Conservation (phyloP, 2,888 invertebrate genomes). For the Anarsia innoxiella region DNA sequence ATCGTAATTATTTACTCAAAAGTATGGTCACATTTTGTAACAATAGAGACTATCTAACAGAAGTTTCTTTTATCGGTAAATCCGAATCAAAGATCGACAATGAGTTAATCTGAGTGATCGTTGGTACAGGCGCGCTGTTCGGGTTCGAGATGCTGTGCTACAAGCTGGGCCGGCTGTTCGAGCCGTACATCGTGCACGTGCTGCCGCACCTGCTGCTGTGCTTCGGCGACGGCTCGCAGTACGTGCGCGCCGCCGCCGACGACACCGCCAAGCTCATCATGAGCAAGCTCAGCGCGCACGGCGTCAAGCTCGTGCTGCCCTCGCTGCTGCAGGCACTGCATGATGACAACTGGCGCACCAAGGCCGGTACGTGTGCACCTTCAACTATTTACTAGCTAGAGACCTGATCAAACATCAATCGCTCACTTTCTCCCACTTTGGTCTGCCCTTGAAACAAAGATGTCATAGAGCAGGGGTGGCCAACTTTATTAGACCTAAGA, state of each 20-base stretch:
- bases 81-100: conserved; percentile 8
- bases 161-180: conserved; percentile 96
- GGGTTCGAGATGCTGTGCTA: conserved; percentile 98
- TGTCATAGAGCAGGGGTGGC: too few relatives aligned
- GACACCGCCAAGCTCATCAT: conserved; percentile 97
- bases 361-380: conserved; percentile 85
- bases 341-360: conserved; percentile 99
- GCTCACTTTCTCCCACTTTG: too few relatives aligned
- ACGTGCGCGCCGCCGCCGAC: conserved; percentile 97
- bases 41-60: too few relatives aligned
- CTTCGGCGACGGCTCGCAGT: conserved; percentile 96
- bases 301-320: conserved; percentile 97
- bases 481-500: too few relatives aligned
- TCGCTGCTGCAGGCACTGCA: conserved; percentile 93
- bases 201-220: conserved; percentile 95
- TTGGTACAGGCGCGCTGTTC: conserved; percentile 91
- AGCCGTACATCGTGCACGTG: conserved; percentile 98
- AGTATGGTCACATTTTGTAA: too few relatives aligned
- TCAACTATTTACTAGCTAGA: too few relatives aligned
- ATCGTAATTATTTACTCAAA: too few relatives aligned
- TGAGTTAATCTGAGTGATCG: too few relatives aligned
- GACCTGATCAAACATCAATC: too few relatives aligned
- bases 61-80: too few relatives aligned
- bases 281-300: conserved; percentile 96
- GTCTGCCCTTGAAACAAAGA: too few relatives aligned